These are phyloP conservation scores for Passer montanus DNA, from an alignment of 2,113 vertebrate species.

Conservation along the genomic window DNA sequence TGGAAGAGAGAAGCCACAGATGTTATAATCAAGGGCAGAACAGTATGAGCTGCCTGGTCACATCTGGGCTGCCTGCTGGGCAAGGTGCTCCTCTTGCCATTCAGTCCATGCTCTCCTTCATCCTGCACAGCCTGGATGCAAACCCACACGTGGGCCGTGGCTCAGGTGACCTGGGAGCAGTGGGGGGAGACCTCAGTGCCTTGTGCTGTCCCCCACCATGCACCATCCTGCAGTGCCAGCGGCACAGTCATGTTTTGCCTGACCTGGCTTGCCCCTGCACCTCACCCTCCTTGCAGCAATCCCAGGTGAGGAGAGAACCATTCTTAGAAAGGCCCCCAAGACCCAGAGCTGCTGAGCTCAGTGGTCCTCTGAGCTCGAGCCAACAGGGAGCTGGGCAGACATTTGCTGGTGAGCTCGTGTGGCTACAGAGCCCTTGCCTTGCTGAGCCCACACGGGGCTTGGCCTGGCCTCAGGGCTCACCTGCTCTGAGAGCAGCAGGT, in stretches of 20 bases:
- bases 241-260: neutral
- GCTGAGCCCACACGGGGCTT: fast-evolving
- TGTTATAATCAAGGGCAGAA: neutral
- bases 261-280: neutral
- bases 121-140: neutral
- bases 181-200: neutral
- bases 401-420: neutral
- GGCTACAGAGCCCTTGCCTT: neutral
- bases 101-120: neutral
- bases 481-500: fast-evolving
- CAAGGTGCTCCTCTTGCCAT: neutral
- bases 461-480: fast-evolving
- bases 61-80: neutral
- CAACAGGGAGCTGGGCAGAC: fast-evolving
- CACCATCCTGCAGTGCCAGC: neutral
- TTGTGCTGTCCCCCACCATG: neutral
- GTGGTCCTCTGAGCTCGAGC: neutral
- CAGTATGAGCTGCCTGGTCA: neutral
- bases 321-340: neutral
- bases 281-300: neutral
- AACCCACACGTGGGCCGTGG: neutral
- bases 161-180: neutral
- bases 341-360: neutral
- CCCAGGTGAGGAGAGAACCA: neutral
- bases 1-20: neutral